Evolutionary conservation across 2,888 invertebrate species (phyloP), one percentile per base, ranked within the genome.

Genomic region (Apamea monoglypha): DNA sequence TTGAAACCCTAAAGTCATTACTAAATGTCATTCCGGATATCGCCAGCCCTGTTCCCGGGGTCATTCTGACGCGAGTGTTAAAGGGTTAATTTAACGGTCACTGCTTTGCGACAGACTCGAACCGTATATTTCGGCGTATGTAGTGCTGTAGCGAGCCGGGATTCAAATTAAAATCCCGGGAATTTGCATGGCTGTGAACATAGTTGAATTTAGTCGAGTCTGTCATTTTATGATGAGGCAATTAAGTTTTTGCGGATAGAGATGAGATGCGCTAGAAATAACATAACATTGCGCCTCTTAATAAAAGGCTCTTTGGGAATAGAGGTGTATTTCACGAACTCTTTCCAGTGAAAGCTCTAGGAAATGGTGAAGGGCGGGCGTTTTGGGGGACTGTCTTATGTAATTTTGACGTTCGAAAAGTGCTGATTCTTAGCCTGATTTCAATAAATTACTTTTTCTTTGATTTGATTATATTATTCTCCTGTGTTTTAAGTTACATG

Each of bases 71-170:
- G 90, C 87, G 86, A 86, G 90, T 92, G 91, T 88, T 93, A 94
- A 94, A 94, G 93, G 92, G 94, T 94, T 94, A 94, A 95, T 95
- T 95, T 95, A 92, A 94, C 95, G 95, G 91, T 93, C 86, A 88
- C 90, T 93, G 93, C 91, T 72, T 89, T 86, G 88, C 85, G 86
- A 88, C 89, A 85, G 85, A 85, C 81, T 80, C 81, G 78, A 82
- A 79, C 75, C 77, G 83, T 84, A 82, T 87, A 79, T 86, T 88
- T 86, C 77, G 81, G 80, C 84, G 69, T 76, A 70, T 32, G 76
- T 86, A 86, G 89, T 88, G 89, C 68, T 87, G 90, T 81, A 56
- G 72, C 76, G n/a, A 64, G 47, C 74, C 80, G 85, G 81, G 76
- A 81, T 77, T 82, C 61, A 87, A 85, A 86, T 87, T 85, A 87